Conservation (phyloP, 2,797 vertebrate genomes). For the Mormyrus hasselquistii region DNA sequence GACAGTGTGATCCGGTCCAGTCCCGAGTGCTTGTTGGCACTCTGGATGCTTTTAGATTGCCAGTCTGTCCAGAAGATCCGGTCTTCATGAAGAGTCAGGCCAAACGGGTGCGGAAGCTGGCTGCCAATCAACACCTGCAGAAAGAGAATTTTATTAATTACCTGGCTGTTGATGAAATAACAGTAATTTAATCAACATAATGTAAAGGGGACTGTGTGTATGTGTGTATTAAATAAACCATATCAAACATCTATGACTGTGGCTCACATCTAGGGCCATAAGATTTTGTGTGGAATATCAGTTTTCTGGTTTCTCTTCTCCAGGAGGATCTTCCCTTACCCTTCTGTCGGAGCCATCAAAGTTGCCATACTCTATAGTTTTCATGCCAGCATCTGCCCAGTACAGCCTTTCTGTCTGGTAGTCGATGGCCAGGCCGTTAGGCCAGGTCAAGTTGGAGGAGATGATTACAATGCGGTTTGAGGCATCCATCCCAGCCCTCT, state of each 20-base stretch:
- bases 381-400: conserved; percentile 97
- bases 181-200: neutral
- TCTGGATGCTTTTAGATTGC: conserved; percentile 98
- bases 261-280: neutral
- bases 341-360: conserved; percentile 85
- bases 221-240: neutral
- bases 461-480: conserved; percentile 88
- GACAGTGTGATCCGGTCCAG: conserved; percentile 73
- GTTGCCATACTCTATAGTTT: conserved; percentile 86
- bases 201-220: neutral
- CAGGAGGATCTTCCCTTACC: conserved; percentile 54
- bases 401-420: conserved; percentile 84
- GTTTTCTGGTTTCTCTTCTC: neutral
- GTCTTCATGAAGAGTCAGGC: conserved; percentile 85
- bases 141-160: neutral
- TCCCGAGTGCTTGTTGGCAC: conserved; percentile 79
- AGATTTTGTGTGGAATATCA: neutral
- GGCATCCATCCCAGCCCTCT: conserved; percentile 93
- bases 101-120: conserved; percentile 92
- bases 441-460: conserved; percentile 93
- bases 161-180: neutral
- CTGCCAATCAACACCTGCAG: conserved; percentile 84
- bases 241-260: neutral
- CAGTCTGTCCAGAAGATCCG: conserved; percentile 98
- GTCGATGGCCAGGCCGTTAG: conserved; percentile 93